Base-by-base conservation (phyloP, 2,888 invertebrate genomes). In the Drosophila paranaensis region DNA sequence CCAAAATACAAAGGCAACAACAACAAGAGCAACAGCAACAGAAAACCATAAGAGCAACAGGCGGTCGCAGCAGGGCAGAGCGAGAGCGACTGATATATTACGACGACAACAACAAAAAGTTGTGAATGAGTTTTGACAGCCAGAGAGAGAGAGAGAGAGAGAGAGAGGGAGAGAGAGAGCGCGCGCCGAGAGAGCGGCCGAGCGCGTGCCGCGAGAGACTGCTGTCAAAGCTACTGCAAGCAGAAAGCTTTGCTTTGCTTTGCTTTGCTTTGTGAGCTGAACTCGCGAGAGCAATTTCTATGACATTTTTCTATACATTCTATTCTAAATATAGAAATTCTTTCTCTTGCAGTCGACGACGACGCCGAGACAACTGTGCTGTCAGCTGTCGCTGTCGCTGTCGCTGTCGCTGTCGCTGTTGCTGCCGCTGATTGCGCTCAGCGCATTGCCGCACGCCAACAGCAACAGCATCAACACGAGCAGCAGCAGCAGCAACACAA, bases 1-100 rank as follows among this genome's bases (percentile, higher is more conserved):
- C 92, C 92, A 92, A 91, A 91, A 90, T 69, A 82, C 72, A 79
- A 82, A 80, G 65, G 67, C 62, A 80, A 80, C 73, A 87, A 73
- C 66, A 74, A 55, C 42, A 80, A 40, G 64, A 74, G 53, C 42
- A 65, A 55, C 77, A 80, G 42, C 65, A 71, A 54, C 40, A 54
- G 71, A 77, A 77, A 81, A 69, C 82, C 67, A 75, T 63, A 71
- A 79, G 71, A 76, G 77, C 74, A 77, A 71, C 79, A 74, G 78
- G 62, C 74, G 54, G 69, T 45, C 40, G 53, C 60, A 60, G 40
- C 60, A 60, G 51, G 50, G 25, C 54, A 57, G 54, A 64, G 43
- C 53, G 27, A 48, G 51, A 33, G n/a, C 35, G 27, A 42, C 30
- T 40, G 50, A 11, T 48, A 11, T 48, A 48, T 63, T 75, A 64